Percentiles rank a stretch among this genome's conserved stretches.
These are phyloP conservation scores for Physocephala rufipes DNA, from an alignment of 2,888 invertebrate genomes.

Conservation along the genomic window DNA sequence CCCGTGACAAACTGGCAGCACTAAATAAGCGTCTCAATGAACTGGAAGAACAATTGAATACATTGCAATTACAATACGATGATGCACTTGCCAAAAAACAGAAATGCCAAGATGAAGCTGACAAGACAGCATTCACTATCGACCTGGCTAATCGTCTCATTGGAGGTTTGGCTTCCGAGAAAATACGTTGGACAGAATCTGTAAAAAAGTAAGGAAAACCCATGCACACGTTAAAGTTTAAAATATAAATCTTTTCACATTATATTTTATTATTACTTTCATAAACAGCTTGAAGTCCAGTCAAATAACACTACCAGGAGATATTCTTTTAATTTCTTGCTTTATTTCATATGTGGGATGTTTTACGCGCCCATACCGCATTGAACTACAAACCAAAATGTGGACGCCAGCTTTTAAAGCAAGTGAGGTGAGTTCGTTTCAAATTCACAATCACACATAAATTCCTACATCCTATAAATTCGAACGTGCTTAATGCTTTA, in stretches of 20 bases:
- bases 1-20: constrained; percentile 79
- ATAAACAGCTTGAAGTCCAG: constrained; percentile 72
- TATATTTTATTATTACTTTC: constrained; percentile 51
- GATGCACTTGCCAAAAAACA: constrained; percentile 86
- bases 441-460: neutral
- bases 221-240: neutral
- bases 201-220: constrained; percentile 66
- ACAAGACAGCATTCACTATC: constrained; percentile 87
- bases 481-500: neutral
- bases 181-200: constrained; percentile 81
- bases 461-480: neutral
- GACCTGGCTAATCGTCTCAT: constrained; percentile 92
- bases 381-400: constrained; percentile 78
- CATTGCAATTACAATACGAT: constrained; percentile 84
- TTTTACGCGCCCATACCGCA: constrained; percentile 85
- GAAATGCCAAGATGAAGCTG: constrained; percentile 92
- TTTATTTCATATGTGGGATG: constrained; percentile 96
- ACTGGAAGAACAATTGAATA: constrained; percentile 77
- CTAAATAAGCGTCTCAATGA: constrained; percentile 78
- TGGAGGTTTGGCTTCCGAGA: constrained; percentile 92
- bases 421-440: constrained; percentile 67
- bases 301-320: constrained; percentile 85
- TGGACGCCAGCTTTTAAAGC: constrained; percentile 84
- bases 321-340: constrained; percentile 86
- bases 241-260: neutral